Base-by-base conservation (phyloP, 2,113 vertebrate species). In the Zootoca vivipara region DNA sequence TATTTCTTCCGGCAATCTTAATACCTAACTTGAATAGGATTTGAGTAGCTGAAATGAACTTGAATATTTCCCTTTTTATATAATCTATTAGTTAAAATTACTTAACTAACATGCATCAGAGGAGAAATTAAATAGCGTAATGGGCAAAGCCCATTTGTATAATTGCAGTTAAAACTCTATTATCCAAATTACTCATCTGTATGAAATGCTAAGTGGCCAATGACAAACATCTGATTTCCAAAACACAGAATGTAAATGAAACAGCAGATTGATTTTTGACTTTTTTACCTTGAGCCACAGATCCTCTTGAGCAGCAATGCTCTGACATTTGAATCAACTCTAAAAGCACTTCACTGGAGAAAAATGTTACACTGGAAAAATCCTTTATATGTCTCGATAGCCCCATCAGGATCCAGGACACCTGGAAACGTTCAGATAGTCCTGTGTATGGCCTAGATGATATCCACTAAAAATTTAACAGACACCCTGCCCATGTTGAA, bases 21-120 rank as follows among this genome's bases (percentile, higher is more conserved):
- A n/a, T 56, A 35, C 7, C 46, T 40, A 8, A 58, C 30, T 87
- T 80, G 1, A 58, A 26, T 12, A 38, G 26, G 35, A 38, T 72
- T 7, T 87, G 65, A 80, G 33, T 12, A 72, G 2, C 35, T 70
- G 22, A 87, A 75, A 7, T 12, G 7, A n/a, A n/a, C 35, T 46
- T 77, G 40, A 69, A 28, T 22, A 40, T 78, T 73, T 69, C n/a
- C 24, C n/a, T 79, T 92, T 92, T 89, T 78, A 90, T 73, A 91
- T 85, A 62, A 62, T 4, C 78, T 3, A 2, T 84, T 74, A 26
- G 6, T 88, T 83, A 18, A n/a, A 78, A 67, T 58, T 87, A n/a
- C 40, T 85, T 85, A 40, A 92, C n/a, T 1, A 0, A 28, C 22
- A 83, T 62, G 16, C 80, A 62, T 73, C 0, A 0, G 78, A 89